Conservation (phyloP, 2,888 invertebrate species). For the Eupithecia centaureata region DNA sequence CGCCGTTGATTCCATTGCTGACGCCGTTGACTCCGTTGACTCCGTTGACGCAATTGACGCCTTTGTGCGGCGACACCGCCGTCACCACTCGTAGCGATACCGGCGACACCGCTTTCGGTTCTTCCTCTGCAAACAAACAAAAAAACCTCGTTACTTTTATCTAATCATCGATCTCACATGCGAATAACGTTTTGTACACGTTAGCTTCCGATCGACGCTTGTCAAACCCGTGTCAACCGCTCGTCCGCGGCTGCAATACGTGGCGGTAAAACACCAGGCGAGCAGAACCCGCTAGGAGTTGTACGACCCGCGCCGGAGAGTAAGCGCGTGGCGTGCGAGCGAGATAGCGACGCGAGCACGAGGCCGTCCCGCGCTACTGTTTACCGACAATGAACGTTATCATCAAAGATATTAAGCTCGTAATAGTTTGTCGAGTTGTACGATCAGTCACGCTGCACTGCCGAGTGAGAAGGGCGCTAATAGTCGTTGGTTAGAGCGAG, state of each 20-base stretch:
- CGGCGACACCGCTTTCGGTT: conserved; percentile 70
- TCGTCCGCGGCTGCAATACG: conserved; percentile 80
- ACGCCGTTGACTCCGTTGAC: conserved; percentile 50
- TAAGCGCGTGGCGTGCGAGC: conserved; percentile 55
- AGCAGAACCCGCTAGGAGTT: conserved; percentile 62
- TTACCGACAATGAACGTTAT: conserved; percentile 55
- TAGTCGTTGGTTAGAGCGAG: conserved; percentile 55
- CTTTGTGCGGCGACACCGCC: conserved; percentile 63
- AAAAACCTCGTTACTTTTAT: conserved; percentile 46
- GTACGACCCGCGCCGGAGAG: conserved; percentile 49
- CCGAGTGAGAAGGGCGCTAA: conserved; percentile 58
- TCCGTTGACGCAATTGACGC: conserved; percentile 59
- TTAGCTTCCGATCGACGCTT: conserved; percentile 64
- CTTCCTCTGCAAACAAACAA: conserved; percentile 77
- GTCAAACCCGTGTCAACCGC: conserved; percentile 78
- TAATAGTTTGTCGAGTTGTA: conserved; percentile 44
- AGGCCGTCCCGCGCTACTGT: conserved; percentile 43
- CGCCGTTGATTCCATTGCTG: conserved; percentile 47
- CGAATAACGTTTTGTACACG: conserved; percentile 31
- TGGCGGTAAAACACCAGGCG: conserved; percentile 83
- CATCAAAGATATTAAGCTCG: conserved; percentile 45
- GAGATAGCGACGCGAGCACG: conserved; percentile 51
- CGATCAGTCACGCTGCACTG: conserved; percentile 68
- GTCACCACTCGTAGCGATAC: conserved; percentile 74
- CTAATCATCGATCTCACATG: conserved; percentile 28